Evolutionary conservation across 2,113 vertebrate species (phyloP), one percentile per base, ranked within the genome.

Genomic region (Holacanthus passer): DNA sequence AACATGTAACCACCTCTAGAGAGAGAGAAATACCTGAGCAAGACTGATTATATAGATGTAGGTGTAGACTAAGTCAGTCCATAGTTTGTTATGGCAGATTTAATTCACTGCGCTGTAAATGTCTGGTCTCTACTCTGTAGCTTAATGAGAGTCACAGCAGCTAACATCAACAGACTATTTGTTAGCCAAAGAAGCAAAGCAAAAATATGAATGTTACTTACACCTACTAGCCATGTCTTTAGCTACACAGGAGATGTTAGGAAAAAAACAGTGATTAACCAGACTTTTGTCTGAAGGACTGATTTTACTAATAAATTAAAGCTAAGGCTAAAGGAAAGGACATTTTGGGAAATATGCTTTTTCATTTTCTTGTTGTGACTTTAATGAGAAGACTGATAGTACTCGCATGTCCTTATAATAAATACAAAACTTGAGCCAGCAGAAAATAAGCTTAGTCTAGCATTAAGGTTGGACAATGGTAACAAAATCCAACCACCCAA

Each of bases 1-100:
- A 83, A 81, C 77, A 65, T 82, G 79, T 35, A 75, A 56, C 64
- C 55, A 72, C 48, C 69, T n/a, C n/a, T 16, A 47, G 67, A 82
- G 77, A 58, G 56, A 74, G 35, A 83, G 13, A 81, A 63, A 32
- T 29, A 82, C 75, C 68, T 74, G 87, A 63, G 56, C 1, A 1
- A 20, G 11, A 22, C 9, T 29, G 37, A 79, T 69, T 59, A 74
- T 19, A 50, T 7, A 53, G 65, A 56, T 50, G 58, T 65, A 78
- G 79, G 63, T 39, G 60, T 50, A 39, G 59, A 56, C 32, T 32
- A 20, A 39, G 64, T 45, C 12, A 39, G 7, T 7, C 20, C 24
- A 20, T 12, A n/a, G 47, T 69, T 52, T 60, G 52, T 22, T 24
- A 4, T 37, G 39, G 63, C 43, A 63, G 24, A 14, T 56, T 70